Conservation (phyloP, 2,113 vertebrate species). For the Todiramphus chloris region DNA sequence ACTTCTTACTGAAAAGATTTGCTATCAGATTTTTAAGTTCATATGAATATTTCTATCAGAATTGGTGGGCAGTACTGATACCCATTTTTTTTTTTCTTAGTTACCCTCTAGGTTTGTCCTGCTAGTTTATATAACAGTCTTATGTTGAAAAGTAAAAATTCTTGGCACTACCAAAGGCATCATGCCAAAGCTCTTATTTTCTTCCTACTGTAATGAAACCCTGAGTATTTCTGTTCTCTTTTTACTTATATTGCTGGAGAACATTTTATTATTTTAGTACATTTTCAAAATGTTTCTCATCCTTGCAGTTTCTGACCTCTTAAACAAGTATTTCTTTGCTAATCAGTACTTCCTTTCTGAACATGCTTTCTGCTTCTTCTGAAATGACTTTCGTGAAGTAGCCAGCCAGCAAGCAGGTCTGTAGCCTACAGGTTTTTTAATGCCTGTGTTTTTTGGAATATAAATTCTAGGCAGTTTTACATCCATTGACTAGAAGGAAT, state of each 20-base stretch:
- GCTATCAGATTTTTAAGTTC: background rate
- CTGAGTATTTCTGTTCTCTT: background rate
- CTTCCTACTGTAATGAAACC: background rate
- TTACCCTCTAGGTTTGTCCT: background rate
- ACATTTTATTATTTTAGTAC: background rate
- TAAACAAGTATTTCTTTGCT: background rate
- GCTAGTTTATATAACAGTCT: background rate
- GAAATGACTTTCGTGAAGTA: background rate
- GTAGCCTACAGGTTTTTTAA: background rate
- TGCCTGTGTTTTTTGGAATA: background rate
- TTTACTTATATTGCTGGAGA: background rate
- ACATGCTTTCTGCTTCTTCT: background rate
- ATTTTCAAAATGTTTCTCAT: background rate
- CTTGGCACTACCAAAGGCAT: background rate
- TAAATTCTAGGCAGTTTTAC: background rate
- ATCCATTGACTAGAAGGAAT: background rate
- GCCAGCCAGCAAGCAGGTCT: background rate
- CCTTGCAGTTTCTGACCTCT: background rate
- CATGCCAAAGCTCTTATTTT: background rate
- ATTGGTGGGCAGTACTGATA: background rate
- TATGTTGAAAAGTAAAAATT: background rate
- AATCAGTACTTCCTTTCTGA: background rate
- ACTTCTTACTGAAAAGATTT: background rate
- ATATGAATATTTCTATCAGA: background rate
- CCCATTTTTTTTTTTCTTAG: background rate